Conservation (phyloP, 2,113 vertebrate genomes). For the Nicator chloris region DNA sequence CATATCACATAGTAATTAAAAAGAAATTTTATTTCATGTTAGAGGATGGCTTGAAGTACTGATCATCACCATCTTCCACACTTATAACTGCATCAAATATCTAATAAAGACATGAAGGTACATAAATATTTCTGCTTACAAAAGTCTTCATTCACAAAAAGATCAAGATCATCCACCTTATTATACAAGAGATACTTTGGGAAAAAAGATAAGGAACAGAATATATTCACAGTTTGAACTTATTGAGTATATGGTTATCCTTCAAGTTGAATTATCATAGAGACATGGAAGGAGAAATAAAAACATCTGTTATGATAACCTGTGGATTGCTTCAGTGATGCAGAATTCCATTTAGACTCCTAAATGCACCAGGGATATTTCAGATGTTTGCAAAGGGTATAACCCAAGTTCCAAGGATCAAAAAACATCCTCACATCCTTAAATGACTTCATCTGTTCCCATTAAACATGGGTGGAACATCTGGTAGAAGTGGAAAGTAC, state of each 20-base stretch:
- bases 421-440: conserved; percentile 22
- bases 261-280: not conserved
- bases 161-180: not conserved
- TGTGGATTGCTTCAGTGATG: not conserved
- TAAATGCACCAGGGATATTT: not conserved
- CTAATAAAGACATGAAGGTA: not conserved
- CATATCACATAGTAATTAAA: not conserved
- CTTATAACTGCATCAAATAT: not conserved
- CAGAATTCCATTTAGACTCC: not conserved
- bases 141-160: not conserved
- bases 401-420: not conserved
- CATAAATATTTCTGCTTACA: not conserved
- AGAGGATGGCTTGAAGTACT: not conserved
- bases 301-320: conserved; percentile 11
- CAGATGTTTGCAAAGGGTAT: not conserved
- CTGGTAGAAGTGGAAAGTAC: conserved; percentile 54
- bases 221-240: not conserved
- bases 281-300: not conserved
- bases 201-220: not conserved
- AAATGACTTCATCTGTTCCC: conserved; percentile 59
- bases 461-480: conserved; percentile 62
- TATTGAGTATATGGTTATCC: not conserved
- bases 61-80: not conserved
- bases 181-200: not conserved
- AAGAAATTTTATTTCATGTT: not conserved